Evolutionary conservation across 2,888 invertebrate genomes (phyloP).

Genomic region (Idaea biselata): DNA sequence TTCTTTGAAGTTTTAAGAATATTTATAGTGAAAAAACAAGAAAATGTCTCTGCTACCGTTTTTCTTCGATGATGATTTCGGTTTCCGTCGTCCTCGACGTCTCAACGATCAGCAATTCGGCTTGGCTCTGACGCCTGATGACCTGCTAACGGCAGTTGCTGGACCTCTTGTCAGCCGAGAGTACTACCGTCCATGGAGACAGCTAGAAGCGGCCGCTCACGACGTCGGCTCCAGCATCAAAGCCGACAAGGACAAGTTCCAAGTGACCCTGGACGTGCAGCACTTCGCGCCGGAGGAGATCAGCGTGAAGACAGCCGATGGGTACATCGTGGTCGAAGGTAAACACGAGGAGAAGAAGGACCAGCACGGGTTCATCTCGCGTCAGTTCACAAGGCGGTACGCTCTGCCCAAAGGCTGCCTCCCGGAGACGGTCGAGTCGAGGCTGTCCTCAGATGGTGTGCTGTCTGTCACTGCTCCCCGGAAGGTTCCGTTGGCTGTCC

Average conservation of each 20-base stretch:
- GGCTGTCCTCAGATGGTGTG: conserved; percentile 89
- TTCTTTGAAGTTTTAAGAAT: neutral
- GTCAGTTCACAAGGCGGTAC: conserved; percentile 86
- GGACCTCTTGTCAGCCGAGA: conserved; percentile 46
- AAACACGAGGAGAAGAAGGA: conserved; percentile 90
- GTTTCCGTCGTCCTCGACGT: conserved; percentile 46
- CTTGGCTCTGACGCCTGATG: conserved; percentile 63
- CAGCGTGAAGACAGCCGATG: conserved; percentile 86
- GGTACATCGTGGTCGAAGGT: conserved; percentile 86
- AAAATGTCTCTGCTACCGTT: conserved; percentile 62
- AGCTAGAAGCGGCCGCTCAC: conserved; percentile 58
- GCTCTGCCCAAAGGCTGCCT: conserved; percentile 86
- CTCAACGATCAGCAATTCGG: conserved; percentile 72
- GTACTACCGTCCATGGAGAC: conserved; percentile 3
- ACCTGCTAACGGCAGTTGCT: conserved; percentile 46
- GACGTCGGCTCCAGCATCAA: conserved; percentile 73
- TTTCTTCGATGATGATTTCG: conserved; percentile 58
- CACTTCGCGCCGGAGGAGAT: conserved; percentile 89
- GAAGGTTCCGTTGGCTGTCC: conserved; percentile 40
- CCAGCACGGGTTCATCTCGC: conserved; percentile 86
- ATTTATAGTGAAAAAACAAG: conserved; percentile 16
- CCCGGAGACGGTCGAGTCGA: conserved; percentile 85
- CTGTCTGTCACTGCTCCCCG: conserved; percentile 84
- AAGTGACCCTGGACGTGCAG: conserved; percentile 87
- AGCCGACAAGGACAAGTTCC: conserved; percentile 79